Conservation (phyloP, 2,113 vertebrate genomes). For the Rana temporaria region DNA sequence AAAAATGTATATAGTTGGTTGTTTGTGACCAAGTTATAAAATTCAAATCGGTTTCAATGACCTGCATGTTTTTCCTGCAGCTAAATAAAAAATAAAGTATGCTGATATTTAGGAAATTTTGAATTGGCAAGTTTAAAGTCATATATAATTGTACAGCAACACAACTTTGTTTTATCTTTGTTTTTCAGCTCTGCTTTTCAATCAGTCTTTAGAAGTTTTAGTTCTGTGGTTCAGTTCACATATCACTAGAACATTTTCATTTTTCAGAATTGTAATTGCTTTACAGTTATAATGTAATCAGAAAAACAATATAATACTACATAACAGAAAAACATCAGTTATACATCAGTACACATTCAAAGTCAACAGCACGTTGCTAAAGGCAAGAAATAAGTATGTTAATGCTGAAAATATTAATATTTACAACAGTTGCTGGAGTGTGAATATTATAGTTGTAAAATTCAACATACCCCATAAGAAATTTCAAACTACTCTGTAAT, state of each 20-base stretch:
- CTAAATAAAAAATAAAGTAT: no score
- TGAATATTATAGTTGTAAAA: background rate
- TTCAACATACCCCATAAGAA: background rate
- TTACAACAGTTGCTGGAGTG: constrained; percentile 11
- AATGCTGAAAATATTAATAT: constrained; percentile 6
- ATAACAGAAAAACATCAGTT: constrained; percentile 18
- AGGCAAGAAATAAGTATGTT: constrained; percentile 17
- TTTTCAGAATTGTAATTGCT: constrained; percentile 8
- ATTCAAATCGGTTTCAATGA: no score
- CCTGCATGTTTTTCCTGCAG: no score
- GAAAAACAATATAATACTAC: constrained; percentile 11
- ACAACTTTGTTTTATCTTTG: no score
- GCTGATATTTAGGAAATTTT: no score
- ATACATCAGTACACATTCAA: background rate
- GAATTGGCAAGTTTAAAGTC: no score
- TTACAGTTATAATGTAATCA: constrained; percentile 10
- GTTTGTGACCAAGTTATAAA: no score
- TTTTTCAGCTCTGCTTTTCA: background rate
- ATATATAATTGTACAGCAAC: no score
- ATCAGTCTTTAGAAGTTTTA: background rate
- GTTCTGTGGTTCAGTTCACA: background rate
- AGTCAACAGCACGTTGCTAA: constrained; percentile 1
- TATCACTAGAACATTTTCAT: constrained; percentile 7
- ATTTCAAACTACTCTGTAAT: background rate
- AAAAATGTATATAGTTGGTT: no score